Base-by-base conservation (phyloP, 1,140 invertebrate species). In the Drosophila saltans region DNA sequence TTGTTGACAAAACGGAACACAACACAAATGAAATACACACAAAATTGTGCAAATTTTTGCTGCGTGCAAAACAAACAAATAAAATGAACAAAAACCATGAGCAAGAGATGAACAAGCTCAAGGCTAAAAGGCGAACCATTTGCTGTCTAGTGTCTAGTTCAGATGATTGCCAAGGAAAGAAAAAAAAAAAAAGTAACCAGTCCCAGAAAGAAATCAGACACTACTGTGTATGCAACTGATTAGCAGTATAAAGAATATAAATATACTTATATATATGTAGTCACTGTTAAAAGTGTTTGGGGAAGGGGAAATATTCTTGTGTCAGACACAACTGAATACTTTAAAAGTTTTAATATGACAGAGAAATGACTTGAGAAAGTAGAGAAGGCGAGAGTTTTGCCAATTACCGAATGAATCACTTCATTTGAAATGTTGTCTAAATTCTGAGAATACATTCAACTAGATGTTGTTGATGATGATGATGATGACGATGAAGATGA, bases 11-110 rank as follows among this genome's bases (percentile, higher is more conserved):
- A 63, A 59, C 33, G 21, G 33, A 39, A 61, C 11, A 11, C 40
- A 60, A 48, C 28, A 40, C 48, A 48, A 60, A 10, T 24, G 8
- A 52, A 52, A 52, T 11, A 52, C n/a, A 52, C 45, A 52, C 45
- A 52, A 16, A 16, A 16, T 33, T 67, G 48, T 72, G 58, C 33
- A 68, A 72, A 72, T 67, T 68, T 63, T 58, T 36, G 26, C 56
- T 64, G 65, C 59, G 40, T 63, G 39, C 59, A 62, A 68, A 72
- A 62, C 59, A 72, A 60, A 66, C 41, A 66, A 72, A 72, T 52
- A 52, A 52, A 52, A 52, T 26, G 21, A 52, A 52, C 9, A 52
- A 52, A 24, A 24, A 48, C 2, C 21, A 21, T 24, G 9, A 26
- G 24, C 39, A 40, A 40, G 39, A 40, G 39, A 52, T 26, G 45